Conservation (phyloP, 1,140 invertebrate species). For the Protaetia brevitarsis region DNA sequence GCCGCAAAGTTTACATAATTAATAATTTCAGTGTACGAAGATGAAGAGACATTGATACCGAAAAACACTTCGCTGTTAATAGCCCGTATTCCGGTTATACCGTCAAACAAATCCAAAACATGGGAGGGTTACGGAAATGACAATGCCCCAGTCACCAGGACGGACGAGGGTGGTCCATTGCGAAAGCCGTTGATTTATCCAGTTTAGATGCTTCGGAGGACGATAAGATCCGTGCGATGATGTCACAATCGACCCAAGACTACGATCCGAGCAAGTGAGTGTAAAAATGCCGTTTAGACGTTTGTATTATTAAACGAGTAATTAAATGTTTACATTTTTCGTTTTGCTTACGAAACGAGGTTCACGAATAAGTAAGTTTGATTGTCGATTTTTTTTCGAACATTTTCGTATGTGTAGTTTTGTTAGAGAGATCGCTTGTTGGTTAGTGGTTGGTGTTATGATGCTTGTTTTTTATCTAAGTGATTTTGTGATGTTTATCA, state of each 20-base stretch:
- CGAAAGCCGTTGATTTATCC: slow-evolving; percentile 75
- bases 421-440: too few relatives aligned
- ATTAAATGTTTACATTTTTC: neutral
- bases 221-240: slow-evolving; percentile 96
- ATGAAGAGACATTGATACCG: slow-evolving; percentile 87
- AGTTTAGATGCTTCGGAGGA: slow-evolving; percentile 91
- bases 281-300: neutral
- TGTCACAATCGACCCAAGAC: slow-evolving; percentile 91
- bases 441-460: too few relatives aligned
- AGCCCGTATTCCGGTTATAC: slow-evolving; percentile 79
- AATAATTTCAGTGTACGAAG: slow-evolving; percentile 80
- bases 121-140: slow-evolving; percentile 57
- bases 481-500: too few relatives aligned
- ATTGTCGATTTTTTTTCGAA: neutral
- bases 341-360: slow-evolving; percentile 15
- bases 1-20: too few relatives aligned
- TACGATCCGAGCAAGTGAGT: slow-evolving; percentile 95
- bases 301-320: neutral
- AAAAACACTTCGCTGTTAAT: slow-evolving; percentile 98
- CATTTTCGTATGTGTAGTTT: too few relatives aligned
- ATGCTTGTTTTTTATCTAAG: too few relatives aligned
- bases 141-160: slow-evolving; percentile 46
- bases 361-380: neutral
- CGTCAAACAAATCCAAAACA: slow-evolving; percentile 69
- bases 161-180: slow-evolving; percentile 55